Evolutionary conservation across 2,797 vertebrate species (phyloP), one percentile per base, ranked within the genome.

Genomic region (Rhincodon typus): DNA sequence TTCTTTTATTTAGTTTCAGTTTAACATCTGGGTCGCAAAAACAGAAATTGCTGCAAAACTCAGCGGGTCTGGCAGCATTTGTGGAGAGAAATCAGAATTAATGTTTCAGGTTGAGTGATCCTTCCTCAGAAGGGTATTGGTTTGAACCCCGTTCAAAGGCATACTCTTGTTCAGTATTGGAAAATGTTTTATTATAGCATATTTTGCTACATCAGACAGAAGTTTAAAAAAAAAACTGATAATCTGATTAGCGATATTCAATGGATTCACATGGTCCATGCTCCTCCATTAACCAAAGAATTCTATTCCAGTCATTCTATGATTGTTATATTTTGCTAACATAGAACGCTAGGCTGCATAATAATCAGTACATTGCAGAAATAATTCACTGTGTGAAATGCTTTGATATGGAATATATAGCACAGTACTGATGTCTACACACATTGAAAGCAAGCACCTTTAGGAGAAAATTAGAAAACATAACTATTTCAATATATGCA

Each of bases 401-500:
- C n/a, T 27, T 69, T 67, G 34, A 66, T 7, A 69, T 69, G 12
- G 67, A 7, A 21, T 93, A 38, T 66, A 6, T 57, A 62, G 87
- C 7, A 17, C 53, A 93, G 1, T 66, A 90, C 34, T 62, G 57
- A 53, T 66, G 30, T 57, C 62, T 84, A 38, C 21, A 84, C 21
- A 21, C 38, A 46, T 84, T 42, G 82, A 46, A 84, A 84, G 21
- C 2, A 42, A 46, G 21, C 7, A 42, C 42, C 38, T 93, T 67
- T n/a, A 69, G n/a, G 21, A 93, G 66, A 42, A 67, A 38, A 38
- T n/a, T 34, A 17, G 88, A 23, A 38, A 67, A 38, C 10, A n/a
- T 67, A 69, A 42, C 7, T 91, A 38, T 66, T 91, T 38, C 19
- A 91, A n/a, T 67, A 93, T 95, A 96, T 97, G 96, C 97, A 91